A percentile compares a stretch with the other conserved stretches of the same genome.
phyloP scores from a whole-genome alignment of 2,888 invertebrate species.

The Ennomos fuscantarius region DNA sequence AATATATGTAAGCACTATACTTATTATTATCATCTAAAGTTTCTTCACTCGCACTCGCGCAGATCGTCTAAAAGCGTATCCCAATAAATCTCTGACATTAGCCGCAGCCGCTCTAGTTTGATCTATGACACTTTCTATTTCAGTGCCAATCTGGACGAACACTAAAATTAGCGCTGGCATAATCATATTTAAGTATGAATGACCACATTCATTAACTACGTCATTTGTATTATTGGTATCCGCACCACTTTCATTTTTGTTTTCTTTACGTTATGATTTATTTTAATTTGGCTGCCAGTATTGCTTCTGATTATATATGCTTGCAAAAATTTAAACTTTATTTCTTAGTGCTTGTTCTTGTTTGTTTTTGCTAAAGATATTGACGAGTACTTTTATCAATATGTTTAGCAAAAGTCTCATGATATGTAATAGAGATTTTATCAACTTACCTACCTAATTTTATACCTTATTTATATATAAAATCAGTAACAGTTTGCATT shows the following conservation, averaged over 20 bases:
- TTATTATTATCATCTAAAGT: slow-evolving; percentile 8
- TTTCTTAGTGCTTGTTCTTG: too few species aligned
- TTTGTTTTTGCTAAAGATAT: too few species aligned
- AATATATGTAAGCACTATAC: neutral
- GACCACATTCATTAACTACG: slow-evolving; percentile 5
- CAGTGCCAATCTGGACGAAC: slow-evolving; percentile 24
- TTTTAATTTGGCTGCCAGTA: too few species aligned
- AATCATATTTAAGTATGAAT: slow-evolving; percentile 18
- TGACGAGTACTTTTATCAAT: too few species aligned
- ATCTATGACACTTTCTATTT: slow-evolving; percentile 42
- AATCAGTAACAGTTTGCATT: neutral
- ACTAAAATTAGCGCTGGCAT: slow-evolving; percentile 18
- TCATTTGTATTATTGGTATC: slow-evolving; percentile 6
- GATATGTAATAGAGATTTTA: neutral
- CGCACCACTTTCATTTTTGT: slow-evolving; percentile 5
- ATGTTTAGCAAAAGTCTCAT: neutral
- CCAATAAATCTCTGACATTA: slow-evolving; percentile 36
- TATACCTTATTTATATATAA: too few species aligned
- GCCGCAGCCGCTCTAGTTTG: slow-evolving; percentile 30
- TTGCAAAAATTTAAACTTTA: too few species aligned
- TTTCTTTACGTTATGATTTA: neutral
- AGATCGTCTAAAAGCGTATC: slow-evolving; percentile 33
- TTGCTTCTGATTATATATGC: too few species aligned
- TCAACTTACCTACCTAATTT: too few species aligned
- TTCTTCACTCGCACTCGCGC: slow-evolving; percentile 26